phyloP scores from a whole-genome alignment of 1,140 invertebrate species.

The Dendrolimus punctatus region DNA sequence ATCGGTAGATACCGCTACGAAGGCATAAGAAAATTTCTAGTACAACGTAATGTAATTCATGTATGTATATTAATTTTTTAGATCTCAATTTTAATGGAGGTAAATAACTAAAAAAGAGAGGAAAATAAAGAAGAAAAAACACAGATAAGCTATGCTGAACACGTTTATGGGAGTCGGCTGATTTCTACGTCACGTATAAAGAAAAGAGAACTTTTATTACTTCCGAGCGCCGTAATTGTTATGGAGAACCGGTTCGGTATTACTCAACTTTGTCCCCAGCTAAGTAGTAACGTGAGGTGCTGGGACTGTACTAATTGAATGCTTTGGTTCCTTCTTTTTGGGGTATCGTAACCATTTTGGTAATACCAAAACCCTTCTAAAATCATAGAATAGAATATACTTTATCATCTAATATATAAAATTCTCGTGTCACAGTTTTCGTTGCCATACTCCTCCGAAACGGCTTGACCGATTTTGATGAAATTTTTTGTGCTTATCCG shows the following conservation, averaged over 20 bases:
- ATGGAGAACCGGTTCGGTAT: constrained; percentile 51
- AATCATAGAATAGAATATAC: too few relatives aligned
- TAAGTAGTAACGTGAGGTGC: constrained; percentile 21
- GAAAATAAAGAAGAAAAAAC: constrained; percentile 38
- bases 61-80: constrained; percentile 1
- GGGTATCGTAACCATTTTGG: too few relatives aligned
- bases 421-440: too few relatives aligned
- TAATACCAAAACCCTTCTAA: too few relatives aligned
- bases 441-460: too few relatives aligned
- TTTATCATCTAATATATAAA: too few relatives aligned
- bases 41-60: too few relatives aligned
- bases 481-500: too few relatives aligned
- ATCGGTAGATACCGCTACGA: too few relatives aligned
- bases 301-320: constrained; percentile 7
- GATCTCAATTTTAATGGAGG: constrained; percentile 17
- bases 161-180: constrained; percentile 49
- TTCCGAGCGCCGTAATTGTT: constrained; percentile 58
- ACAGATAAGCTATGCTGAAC: constrained; percentile 41
- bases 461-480: too few relatives aligned
- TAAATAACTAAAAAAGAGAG: constrained; percentile 22
- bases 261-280: constrained; percentile 45
- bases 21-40: too few relatives aligned
- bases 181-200: constrained; percentile 53
- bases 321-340: constrained; percentile 1
- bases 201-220: constrained; percentile 63